Evolutionary conservation across 2,113 vertebrate species (phyloP).

Genomic region (Microtus ochrogaster): DNA sequence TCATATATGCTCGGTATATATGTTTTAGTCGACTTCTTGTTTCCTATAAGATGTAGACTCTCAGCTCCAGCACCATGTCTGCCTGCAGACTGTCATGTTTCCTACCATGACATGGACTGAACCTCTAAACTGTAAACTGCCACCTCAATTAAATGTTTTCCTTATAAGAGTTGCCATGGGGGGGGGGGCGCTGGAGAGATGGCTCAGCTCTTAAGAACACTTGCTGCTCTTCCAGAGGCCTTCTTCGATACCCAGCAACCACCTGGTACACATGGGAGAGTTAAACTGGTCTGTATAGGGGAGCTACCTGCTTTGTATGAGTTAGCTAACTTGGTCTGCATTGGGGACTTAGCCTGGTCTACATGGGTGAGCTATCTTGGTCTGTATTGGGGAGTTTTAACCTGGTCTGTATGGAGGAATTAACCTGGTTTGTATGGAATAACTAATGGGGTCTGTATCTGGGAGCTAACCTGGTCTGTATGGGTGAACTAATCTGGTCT

Average conservation of each 20-base stretch:
- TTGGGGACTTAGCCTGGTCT: background rate
- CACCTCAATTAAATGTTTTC: background rate
- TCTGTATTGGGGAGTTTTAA: background rate
- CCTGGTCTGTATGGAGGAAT: background rate
- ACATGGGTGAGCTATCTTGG: background rate
- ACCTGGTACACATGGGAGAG: background rate
- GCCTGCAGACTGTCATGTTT: background rate
- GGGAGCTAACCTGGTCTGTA: background rate
- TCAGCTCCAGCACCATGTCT: background rate
- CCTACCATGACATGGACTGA: background rate
- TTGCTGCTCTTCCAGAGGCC: too few relatives aligned
- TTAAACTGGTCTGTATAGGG: background rate
- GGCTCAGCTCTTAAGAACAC: too few relatives aligned
- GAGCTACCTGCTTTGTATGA: background rate
- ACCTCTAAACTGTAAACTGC: background rate
- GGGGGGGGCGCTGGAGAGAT: too few relatives aligned
- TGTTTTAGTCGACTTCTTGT: background rate
- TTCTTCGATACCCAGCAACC: too few relatives aligned
- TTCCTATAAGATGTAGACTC: background rate
- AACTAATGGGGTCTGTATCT: background rate
- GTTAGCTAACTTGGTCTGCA: background rate
- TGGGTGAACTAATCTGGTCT: background rate
- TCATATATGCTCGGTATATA: background rate
- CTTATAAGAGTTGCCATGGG: background rate
- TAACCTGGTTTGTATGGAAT: background rate